Base-by-base conservation (phyloP, 1,140 invertebrate genomes). In the Bombyx mandarina region DNA sequence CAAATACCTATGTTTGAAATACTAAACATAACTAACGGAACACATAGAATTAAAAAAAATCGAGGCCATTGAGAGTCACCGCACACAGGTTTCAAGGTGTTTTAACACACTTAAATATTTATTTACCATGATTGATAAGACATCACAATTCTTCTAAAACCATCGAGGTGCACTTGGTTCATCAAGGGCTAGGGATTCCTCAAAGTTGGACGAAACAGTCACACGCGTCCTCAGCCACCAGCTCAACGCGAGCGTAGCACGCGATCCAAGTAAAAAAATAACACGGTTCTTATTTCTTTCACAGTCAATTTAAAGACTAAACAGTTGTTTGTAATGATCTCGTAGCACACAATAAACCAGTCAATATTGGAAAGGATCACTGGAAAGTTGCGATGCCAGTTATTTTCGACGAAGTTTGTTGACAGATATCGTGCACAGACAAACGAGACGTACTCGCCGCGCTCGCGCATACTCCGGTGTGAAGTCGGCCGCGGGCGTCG, bases 211-310 rank as follows among this genome's bases (percentile, higher is more conserved):
- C 70, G 74, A 69, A 77, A 80, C 75, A 83, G 80, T 81, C 83
- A 82, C 82, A 87, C 82, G 82, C 75, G 75, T 71, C 73, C 75
- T 68, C 70, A 65, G 66, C 67, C 69, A 67, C 67, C 69, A 75
- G 73, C 73, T 74, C 73, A 71, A 66, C 59, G 67, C 65, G 74
- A 81, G 77, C 67, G 76, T 71, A 67, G 77, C 82, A 85, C 82
- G 82, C 80, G 83, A 84, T 85, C 71, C 76, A 83, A 83, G 80
- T 81, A 71, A 83, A 84, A 86, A 85, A 86, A 82, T 79, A 79
- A 84, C 79, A 82, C 78, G 74, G 75, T 79, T 83, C 63, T 63
- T 35, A 35, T 35, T 35, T 73, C 65, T 43, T 75, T 83, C 80
- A 74, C 54, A 79, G 79, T 82, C 76, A 69, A 62, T 60, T 68